Evolutionary conservation across 2,888 invertebrate species (phyloP).

Genomic region (Thecocarcelia acutangulata): DNA sequence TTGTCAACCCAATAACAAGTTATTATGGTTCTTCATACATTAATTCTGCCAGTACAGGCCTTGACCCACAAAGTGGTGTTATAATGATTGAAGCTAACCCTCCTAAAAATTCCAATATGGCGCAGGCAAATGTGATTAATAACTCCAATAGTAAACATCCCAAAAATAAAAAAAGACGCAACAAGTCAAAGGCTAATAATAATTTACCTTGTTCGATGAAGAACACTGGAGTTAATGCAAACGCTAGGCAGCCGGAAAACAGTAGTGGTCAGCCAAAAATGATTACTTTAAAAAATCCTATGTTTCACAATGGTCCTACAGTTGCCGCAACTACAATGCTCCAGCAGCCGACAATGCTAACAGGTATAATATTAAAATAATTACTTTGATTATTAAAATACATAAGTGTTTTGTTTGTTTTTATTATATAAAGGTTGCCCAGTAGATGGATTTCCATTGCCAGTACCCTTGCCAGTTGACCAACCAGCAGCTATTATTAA

Average conservation of each 20-base stretch:
- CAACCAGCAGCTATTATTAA: conserved; percentile 87
- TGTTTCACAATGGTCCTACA: conserved; percentile 83
- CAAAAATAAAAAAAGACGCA: conserved; percentile 77
- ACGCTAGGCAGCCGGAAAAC: conserved; percentile 66
- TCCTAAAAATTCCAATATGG: conserved; percentile 31
- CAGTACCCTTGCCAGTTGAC: conserved; percentile 78
- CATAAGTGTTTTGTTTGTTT: background rate
- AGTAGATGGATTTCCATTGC: conserved; percentile 72
- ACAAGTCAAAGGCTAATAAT: conserved; percentile 76
- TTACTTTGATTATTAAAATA: background rate
- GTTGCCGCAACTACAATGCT: conserved; percentile 69
- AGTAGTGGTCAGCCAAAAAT: conserved; percentile 83
- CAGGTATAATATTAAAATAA: conserved; percentile 70
- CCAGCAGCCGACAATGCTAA: conserved; percentile 71
- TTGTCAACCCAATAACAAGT: conserved; percentile 68
- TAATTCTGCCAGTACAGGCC: conserved; percentile 70
- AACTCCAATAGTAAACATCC: conserved; percentile 75
- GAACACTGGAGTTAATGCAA: conserved; percentile 47
- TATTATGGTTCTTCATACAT: conserved; percentile 73
- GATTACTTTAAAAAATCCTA: conserved; percentile 90
- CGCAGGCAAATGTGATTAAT: conserved; percentile 65
- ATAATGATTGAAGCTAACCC: conserved; percentile 81
- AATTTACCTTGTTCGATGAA: conserved; percentile 54
- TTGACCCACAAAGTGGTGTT: conserved; percentile 77
- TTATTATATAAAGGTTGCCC: conserved; percentile 70